Base-by-base conservation (phyloP, 2,888 invertebrate genomes). In the Temnothorax ravouxi region DNA sequence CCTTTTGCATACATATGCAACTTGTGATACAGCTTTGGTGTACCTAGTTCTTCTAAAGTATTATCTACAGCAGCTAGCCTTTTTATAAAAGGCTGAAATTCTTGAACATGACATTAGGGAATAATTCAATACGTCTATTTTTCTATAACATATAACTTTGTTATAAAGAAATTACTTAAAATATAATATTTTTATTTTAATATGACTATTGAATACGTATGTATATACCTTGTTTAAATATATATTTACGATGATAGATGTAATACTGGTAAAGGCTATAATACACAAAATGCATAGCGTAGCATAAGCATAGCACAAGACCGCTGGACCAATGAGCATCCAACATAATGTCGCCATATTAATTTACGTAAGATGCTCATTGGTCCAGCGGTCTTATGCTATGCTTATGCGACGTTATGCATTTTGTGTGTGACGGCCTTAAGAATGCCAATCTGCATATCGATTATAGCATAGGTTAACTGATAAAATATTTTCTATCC, bases 151-250 rank as follows among this genome's bases (percentile, higher is more conserved):
- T 52, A 69, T 52, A 69, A 34, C 1, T 13, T 0, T 2, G 0
- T 15, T 34, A 34, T 34, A 34, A 4, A 9, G 11, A 38, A 54
- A 18, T 54, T 15, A 69, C 2, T 71, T 71, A n/a, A 34, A 71
- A 34, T 71, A 3, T 4, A 25, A 69, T 15, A 15, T 15, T 66
- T 18, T 44, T 21, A 5, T 34, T 34, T 34, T 34, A 34, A 34
- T 34, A 34, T 34, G 34, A 34, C 5, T 52, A 71, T 21, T 52
- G 1, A n/a, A 18, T 44, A 44, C 21, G 34, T 1, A 59, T 15
- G 4, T n/a, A 69, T 50, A 25, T 41, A 77, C 76, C 76, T 77
- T 67, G 9, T 52, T n/a, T 8, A 41, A 1, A 67, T n/a, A 67
- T 18, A 38, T 29, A 38, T 54, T 71, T 18, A 38, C 3, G 0